Evolutionary conservation across 53 echinoderm and acorn worm genomes (phyloP), one percentile per base, ranked within the genome.

Genomic region (Mesocentrotus franciscanus): DNA sequence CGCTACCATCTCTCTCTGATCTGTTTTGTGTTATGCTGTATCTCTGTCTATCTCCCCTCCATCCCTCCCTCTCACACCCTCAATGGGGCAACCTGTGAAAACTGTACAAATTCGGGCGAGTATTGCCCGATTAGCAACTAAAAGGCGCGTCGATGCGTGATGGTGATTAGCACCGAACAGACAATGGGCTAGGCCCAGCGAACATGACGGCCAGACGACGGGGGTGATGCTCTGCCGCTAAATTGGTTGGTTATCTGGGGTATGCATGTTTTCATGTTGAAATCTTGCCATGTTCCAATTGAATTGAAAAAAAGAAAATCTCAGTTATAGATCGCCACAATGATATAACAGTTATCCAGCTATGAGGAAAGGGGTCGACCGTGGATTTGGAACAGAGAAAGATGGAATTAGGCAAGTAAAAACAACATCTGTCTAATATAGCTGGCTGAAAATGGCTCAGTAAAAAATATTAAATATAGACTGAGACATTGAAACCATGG

Each of bases 301-400:
- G 57, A 58, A 42, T 39, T 81, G 42, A 56, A 87, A 2, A 75
- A 36, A 17, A 57, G 27, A 87, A 87, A 58, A 29, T 87, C 58
- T 87, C 87, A 87, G 22, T 58, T 58, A 56, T 4, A 87, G 87
- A 87, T 87, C 87, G 87, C 29, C 87, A 87, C 87, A 87, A 27
- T 87, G 87, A 87, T 87, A 87, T 87, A 26, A 87, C 58, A 87
- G 58, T 87, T 87, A 87, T 87, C 87, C 87, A 87, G 57, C 87
- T 87, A 87, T 87, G 58, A 87, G 6, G 87, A 87, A 42, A 49
- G 14, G 36, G 83, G 84, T 9, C 29, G 87, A 87, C 22, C 57
- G 87, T 4, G 87, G 56, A 87, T 84, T 84, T 55, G 55, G 84
- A 84, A 49, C n/a, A 56, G 24, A 81, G 39, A 81, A 57, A 87